A percentile compares a stretch with the other conserved stretches of the same genome.
These are phyloP conservation scores for Drosophila ficusphila DNA, from an alignment of 1,140 invertebrate genomes.

Conservation along the genomic window DNA sequence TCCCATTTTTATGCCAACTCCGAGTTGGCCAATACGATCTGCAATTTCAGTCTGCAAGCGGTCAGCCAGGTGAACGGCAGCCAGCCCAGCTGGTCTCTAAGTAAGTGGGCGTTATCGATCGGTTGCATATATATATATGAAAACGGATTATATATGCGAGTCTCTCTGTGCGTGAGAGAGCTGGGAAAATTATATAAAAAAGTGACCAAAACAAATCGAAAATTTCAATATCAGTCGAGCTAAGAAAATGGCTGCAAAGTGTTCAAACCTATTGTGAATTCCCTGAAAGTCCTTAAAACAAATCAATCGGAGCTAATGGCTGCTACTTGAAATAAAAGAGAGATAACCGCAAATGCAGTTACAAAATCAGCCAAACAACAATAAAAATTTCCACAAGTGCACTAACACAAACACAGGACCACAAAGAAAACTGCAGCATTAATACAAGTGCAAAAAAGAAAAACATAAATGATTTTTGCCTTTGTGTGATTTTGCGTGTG, in stretches of 20 bases:
- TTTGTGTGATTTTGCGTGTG: constrained; percentile 38
- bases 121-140: constrained; percentile 38
- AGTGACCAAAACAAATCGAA: constrained; percentile 12
- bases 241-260: background rate
- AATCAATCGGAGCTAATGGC: background rate
- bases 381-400: constrained; percentile 48
- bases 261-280: constrained; percentile 5
- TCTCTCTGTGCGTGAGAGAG: constrained; percentile 26
- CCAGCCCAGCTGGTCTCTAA: constrained; percentile 64
- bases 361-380: constrained; percentile 46
- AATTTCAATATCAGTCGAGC: background rate
- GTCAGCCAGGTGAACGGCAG: constrained; percentile 82
- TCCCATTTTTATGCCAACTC: constrained; percentile 69
- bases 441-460: constrained; percentile 27
- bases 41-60: constrained; percentile 83
- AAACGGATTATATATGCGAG: background rate
- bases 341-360: constrained; percentile 44
- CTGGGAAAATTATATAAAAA: constrained; percentile 66
- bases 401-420: constrained; percentile 22
- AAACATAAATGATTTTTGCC: constrained; percentile 38
- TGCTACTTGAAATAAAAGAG: constrained; percentile 10
- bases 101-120: constrained; percentile 73
- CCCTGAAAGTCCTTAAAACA: background rate
- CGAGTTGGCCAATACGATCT: constrained; percentile 80
- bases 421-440: constrained; percentile 32